phyloP scores from a whole-genome alignment of 1,140 invertebrate genomes.

The Vanessa atalanta region DNA sequence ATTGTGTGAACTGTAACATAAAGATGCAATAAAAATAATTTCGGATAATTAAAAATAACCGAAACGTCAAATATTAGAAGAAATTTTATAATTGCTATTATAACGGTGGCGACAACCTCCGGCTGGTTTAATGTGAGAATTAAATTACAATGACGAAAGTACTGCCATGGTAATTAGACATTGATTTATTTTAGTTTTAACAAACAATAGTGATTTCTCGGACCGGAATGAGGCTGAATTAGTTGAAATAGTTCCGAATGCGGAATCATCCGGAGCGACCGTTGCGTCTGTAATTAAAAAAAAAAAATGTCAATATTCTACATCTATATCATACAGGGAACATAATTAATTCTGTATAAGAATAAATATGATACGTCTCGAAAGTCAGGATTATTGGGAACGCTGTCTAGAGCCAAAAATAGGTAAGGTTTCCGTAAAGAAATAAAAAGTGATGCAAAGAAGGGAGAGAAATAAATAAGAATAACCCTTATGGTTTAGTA shows the following conservation, averaged over 20 bases:
- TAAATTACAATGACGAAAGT: slow-evolving; percentile 47
- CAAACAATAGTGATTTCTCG: slow-evolving; percentile 31
- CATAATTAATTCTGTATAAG: too few relatives aligned
- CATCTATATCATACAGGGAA: too few relatives aligned
- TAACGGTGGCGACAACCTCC: slow-evolving; percentile 46
- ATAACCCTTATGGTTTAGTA: too few relatives aligned
- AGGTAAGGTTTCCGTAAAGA: too few relatives aligned
- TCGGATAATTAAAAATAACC: slow-evolving; percentile 62
- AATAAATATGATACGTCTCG: too few relatives aligned
- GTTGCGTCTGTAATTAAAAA: not conserved
- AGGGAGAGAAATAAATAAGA: too few relatives aligned
- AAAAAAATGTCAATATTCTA: not conserved
- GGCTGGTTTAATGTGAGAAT: slow-evolving; percentile 64
- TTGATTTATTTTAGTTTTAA: slow-evolving; percentile 52
- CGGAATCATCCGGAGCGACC: slow-evolving; percentile 17
- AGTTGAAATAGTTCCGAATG: slow-evolving; percentile 27
- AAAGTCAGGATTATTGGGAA: too few relatives aligned
- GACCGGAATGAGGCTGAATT: slow-evolving; percentile 29
- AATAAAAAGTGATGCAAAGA: too few relatives aligned
- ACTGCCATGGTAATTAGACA: slow-evolving; percentile 43
- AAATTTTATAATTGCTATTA: slow-evolving; percentile 65
- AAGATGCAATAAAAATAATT: slow-evolving; percentile 61
- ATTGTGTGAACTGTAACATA: slow-evolving; percentile 63
- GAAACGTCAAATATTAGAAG: slow-evolving; percentile 52
- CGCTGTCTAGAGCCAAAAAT: too few relatives aligned